Conservation (phyloP, 2,888 invertebrate species). For the Tinea semifulvella region DNA sequence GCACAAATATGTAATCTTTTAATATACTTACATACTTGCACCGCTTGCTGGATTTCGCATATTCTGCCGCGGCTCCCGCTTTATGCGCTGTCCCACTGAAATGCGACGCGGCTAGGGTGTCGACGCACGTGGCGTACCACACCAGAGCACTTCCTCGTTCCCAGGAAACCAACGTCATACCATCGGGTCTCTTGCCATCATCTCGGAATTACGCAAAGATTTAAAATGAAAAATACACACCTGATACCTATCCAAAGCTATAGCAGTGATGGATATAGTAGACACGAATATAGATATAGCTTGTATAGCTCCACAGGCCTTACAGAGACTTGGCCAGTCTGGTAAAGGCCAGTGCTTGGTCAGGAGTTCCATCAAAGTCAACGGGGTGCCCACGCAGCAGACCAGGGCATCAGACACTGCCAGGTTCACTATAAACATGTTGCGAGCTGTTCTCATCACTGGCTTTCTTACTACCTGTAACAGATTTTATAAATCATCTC, state of each 20-base stretch:
- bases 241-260: conserved; percentile 86
- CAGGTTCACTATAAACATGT: conserved; percentile 92
- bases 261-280: conserved; percentile 92
- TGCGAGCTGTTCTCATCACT: conserved; percentile 90
- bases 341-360: conserved; percentile 90
- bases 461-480: conserved; percentile 81
- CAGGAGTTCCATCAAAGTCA: conserved; percentile 87
- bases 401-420: conserved; percentile 86
- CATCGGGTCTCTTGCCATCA: no score
- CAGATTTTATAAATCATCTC: conserved; percentile 30
- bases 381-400: conserved; percentile 89
- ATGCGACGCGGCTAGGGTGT: no score
- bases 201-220: no score
- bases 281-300: conserved; percentile 93
- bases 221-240: conserved; percentile 77
- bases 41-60: no score
- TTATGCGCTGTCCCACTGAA: no score
- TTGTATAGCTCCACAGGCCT: conserved; percentile 86
- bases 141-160: no score
- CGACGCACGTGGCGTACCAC: no score
- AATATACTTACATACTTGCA: no score
- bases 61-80: no score
- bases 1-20: no score
- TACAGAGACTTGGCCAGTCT: conserved; percentile 79
- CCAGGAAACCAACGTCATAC: no score